phyloP scores from a whole-genome alignment of 2,797 vertebrate species.

The Buphagus erythrorhynchus region DNA sequence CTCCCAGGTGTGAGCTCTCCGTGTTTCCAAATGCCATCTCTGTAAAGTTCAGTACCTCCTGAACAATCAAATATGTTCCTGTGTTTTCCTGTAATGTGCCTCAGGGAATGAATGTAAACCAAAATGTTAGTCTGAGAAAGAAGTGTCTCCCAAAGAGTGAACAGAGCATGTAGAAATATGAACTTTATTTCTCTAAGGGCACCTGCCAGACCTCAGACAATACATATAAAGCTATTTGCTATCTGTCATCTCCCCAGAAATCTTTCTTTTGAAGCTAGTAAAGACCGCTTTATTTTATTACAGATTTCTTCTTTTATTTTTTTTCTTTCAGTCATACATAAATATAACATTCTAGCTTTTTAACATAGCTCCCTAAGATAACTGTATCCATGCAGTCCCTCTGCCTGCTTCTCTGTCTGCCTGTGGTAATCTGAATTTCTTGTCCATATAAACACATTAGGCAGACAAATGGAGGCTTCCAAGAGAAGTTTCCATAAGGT shows the following conservation, averaged over 20 bases:
- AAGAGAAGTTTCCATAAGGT: background rate
- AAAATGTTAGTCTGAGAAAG: slow-evolving; percentile 28
- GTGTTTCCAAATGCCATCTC: slow-evolving; percentile 24
- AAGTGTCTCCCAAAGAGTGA: background rate
- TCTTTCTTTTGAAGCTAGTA: background rate
- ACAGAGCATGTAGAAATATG: background rate
- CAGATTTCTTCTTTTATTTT: background rate
- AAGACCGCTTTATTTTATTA: background rate
- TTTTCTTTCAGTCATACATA: background rate
- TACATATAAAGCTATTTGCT: background rate
- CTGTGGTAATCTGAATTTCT: background rate
- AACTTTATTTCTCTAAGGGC: background rate
- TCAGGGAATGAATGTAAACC: slow-evolving; percentile 15
- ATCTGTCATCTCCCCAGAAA: background rate
- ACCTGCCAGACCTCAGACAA: background rate
- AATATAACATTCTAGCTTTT: background rate
- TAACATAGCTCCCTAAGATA: background rate
- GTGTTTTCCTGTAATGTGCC: slow-evolving; percentile 25
- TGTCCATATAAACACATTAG: background rate
- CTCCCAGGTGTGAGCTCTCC: background rate
- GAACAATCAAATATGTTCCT: background rate
- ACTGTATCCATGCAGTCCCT: background rate
- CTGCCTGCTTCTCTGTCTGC: background rate
- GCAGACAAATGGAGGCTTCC: background rate
- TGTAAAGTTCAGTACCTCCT: slow-evolving; percentile 48